Evolutionary conservation across 1,140 invertebrate species (phyloP), one percentile per base, ranked within the genome.

Genomic region (Delia radicum): DNA sequence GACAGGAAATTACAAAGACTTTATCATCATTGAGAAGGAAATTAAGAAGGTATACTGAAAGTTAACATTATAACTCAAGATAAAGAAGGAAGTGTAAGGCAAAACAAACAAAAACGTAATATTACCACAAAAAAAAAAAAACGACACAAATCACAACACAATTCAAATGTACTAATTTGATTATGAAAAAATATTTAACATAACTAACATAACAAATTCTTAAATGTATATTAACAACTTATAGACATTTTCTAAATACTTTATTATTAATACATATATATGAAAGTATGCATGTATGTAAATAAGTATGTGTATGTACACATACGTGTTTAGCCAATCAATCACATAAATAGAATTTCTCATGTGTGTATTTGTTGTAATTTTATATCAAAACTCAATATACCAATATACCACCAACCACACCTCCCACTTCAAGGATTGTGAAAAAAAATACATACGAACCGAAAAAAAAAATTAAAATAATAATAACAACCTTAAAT

Each of bases 371-470:
- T 21, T 55, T 55, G 48, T 55, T 55, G 10, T 24, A 18, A 21
- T 55, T 21, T 33, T 29, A 69, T 33, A 69, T 33, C 65, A 69
- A 69, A 69, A 69, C 65, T 69, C 65, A 69, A 69, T 69, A 69
- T 21, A 69, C 65, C 65, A 69, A 69, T 69, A 33, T 69, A 26
- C 63, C 63, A 67, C 63, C 65, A 69, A 33, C 65, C 65, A 69
- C 65, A 69, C 65, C 65, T 37, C 29, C 65, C 29, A 37, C 65
- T 69, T 69, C 24, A 55, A 55, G 48, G 5, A 55, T 55, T 48
- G 12, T 48, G 46, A 24, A 21, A 4, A 55, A 55, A 55, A 55
- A 55, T 55, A n/a, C n/a, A n/a, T n/a, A n/a, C n/a, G n/a, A n/a
- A n/a, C n/a, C 18, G 48, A 55, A 55, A 55, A 8, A 6, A 24